Evolutionary conservation across 2,888 invertebrate species (phyloP), one percentile per base, ranked within the genome.

Genomic region (Pardosa pseudoannulata): DNA sequence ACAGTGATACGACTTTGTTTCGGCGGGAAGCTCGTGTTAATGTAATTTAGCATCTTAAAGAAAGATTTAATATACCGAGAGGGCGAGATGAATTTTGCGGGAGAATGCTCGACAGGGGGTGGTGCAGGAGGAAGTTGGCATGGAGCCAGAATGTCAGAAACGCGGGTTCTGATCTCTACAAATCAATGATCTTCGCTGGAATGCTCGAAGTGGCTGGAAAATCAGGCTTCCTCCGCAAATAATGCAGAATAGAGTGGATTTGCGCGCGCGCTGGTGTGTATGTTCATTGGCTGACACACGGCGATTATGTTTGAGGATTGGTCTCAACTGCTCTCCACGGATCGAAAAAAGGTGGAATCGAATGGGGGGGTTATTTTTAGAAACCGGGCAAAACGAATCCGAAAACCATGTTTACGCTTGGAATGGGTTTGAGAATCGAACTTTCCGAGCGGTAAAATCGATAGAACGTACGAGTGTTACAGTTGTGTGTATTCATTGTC

Each of bases 91-190:
- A 75, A 82, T 75, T 71, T 82, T 82, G 82, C 71, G 75, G 82
- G 70, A 62, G 74, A 39, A 70, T 75, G 62, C 64, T 71, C 74
- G 68, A 74, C 70, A 75, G 62, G 28, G 56, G 64, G 79, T 62
- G 68, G 23, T 23, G 56, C 23, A 23, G 56, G 56, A 2, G 64
- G 71, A 32, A 64, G 41, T 76, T 82, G 82, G 82, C 82, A 82
- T 23, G 62, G 76, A 82, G 82, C 82, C 82, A 82, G 74, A 28
- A 75, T 75, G 75, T 75, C 75, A 56, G 81, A 71, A 71, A 80
- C 31, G 41, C 46, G 50, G 64, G 39, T 46, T 70, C 65, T 65
- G 56, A 46, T 67, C 81, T 76, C 75, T 29, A 65, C 31, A 70
- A 76, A 82, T 82, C 82, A 75, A 82, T 75, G 75, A 32, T 64